Evolutionary conservation across 2,113 vertebrate species (phyloP), one percentile per base, ranked within the genome.

Genomic region (Notechis scutatus): DNA sequence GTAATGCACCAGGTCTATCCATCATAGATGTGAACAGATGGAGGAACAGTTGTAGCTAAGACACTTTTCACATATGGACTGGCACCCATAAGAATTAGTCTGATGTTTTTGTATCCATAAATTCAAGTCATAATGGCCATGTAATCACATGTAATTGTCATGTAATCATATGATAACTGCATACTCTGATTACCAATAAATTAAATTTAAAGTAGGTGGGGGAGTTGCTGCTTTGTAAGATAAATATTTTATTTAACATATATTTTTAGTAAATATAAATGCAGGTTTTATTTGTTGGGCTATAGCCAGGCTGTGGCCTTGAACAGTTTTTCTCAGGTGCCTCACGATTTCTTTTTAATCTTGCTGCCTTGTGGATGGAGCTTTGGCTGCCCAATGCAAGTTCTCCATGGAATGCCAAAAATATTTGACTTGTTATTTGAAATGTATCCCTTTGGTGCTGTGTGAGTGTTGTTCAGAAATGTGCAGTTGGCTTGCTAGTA

Each of bases 301-400:
- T 94, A 59, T n/a, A 42, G 29, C 10, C 24, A 59, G 61, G 26
- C 69, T 94, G 45, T 90, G 50, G 2, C 95, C 69, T 91, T 93
- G 92, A 90, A 50, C 39, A 93, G 45, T 39, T 85, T 93, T 95
- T 95, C 56, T 47, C 92, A 26, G 29, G 23, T 88, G 54, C 52
- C 23, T 95, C 95, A 91, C 55, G 0, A 45, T 93, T 96, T 96
- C 50, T 93, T 93, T 92, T 39, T 85, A 95, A 9, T 94, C 64
- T 8, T 39, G 89, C 90, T 94, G 92, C 91, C 74, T 96, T 55
- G 54, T 87, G 94, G 93, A 93, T 47, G 92, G 29, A 85, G 56
- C 90, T 93, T 88, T 94, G 54, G 34, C 52, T 93, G n/a, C 55
- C 21, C 42, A 61, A 20, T 61, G 45, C 52, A 95, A 89, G 89